Base-by-base conservation (phyloP, 2,888 invertebrate species). In the Acrobeloides nanus region DNA sequence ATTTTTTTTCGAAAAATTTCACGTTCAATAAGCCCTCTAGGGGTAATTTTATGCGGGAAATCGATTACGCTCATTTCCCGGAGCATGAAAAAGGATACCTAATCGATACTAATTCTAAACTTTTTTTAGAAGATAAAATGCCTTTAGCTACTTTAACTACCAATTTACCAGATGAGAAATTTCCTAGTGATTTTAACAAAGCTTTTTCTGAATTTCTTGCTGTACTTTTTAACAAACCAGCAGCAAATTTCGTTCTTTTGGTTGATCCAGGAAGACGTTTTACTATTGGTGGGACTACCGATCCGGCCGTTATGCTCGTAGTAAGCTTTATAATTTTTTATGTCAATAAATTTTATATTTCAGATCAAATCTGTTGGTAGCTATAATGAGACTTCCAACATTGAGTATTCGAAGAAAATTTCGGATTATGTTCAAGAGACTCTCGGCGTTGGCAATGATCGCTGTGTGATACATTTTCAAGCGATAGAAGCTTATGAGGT, bases 331-430 rank as follows among this genome's bases (percentile, higher is more conserved):
- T n/a, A n/a, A n/a, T n/a, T n/a, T n/a, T n/a, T n/a, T n/a, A n/a
- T n/a, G n/a, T n/a, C n/a, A n/a, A n/a, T n/a, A n/a, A 6, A 20
- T 18, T 45, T 41, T 41, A 15, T 2, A 17, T 25, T 25, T 17
- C 18, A 46, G 46, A 31, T 46, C 27, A 43, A 42, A 31, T 38
- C 46, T 7, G 33, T 46, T n/a, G 46, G 46, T 15, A 4, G 17
- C 25, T 15, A 40, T 20, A 23, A 24, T 5, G 29, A 39, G 4
- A 33, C 31, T 4, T 39, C 39, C 32, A 46, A 46, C 27, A 29
- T 42, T n/a, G 20, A n/a, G 8, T 34, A 46, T 33, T n/a, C 31
- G 3, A 43, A 42, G 39, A 31, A 15, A 7, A 46, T 46, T 17
- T 26, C 46, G 17, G 27, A 46, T 1, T 46, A 33, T 24, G 21